These are phyloP conservation scores for Natrix natrix DNA, from an alignment of 2,797 vertebrate species.

Conservation along the genomic window DNA sequence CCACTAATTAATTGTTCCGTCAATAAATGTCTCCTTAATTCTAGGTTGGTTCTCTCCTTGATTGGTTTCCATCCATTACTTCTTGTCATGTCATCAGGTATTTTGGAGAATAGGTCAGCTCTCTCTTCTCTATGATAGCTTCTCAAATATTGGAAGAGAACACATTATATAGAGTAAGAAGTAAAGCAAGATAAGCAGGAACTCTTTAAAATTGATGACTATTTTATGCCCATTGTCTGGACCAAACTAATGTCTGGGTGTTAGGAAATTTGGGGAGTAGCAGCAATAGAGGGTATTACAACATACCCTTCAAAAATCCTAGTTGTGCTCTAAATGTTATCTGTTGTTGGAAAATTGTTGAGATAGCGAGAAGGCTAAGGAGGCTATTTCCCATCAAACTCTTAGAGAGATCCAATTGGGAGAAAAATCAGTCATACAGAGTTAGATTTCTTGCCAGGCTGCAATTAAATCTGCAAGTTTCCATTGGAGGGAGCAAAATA, in stretches of 20 bases:
- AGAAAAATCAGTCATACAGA: not conserved
- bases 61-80: no score
- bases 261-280: not conserved
- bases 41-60: not conserved
- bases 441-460: not conserved
- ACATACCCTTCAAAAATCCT: not conserved
- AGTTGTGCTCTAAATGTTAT: not conserved
- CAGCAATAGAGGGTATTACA: not conserved
- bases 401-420: not conserved
- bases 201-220: not conserved
- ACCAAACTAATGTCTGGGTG: not conserved
- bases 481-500: not conserved
- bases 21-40: not conserved
- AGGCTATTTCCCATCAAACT: not conserved
- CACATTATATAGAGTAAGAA: not conserved
- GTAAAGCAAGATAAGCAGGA: not conserved
- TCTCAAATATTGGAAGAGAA: not conserved
- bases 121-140: not conserved
- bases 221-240: not conserved
- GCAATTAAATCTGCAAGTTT: not conserved
- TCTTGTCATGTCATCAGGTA: no score
- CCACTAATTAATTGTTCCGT: not conserved
- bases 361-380: not conserved
- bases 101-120: no score
- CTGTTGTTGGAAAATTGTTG: not conserved